Percentiles rank a stretch among this genome's conserved stretches.
These are phyloP conservation scores for Balearica regulorum DNA, from an alignment of 2,797 vertebrate genomes.

Conservation along the genomic window DNA sequence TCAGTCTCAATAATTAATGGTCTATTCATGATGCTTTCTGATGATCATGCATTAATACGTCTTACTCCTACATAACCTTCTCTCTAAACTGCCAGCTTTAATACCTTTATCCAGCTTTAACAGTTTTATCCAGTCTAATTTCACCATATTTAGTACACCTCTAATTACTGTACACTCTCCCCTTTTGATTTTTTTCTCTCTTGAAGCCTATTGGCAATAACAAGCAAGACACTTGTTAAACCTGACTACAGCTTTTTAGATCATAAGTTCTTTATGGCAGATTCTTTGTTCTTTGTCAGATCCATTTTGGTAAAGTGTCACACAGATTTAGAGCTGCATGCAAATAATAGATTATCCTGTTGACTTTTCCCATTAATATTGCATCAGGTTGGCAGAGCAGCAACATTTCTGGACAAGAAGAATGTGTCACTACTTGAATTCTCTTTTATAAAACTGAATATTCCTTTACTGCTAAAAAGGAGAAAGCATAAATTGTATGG, in stretches of 20 bases:
- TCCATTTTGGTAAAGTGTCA: not conserved
- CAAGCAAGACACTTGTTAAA: conserved; percentile 31
- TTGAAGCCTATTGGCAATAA: conserved; percentile 12
- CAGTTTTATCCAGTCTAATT: not conserved
- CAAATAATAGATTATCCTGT: conserved; percentile 30
- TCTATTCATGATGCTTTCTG: not conserved
- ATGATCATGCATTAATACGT: not conserved
- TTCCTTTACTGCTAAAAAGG: not conserved
- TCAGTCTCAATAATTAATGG: not conserved
- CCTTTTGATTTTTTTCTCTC: not conserved
- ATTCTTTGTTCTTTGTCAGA: conserved; percentile 54
- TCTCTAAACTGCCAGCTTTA: not conserved
- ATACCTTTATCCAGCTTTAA: not conserved
- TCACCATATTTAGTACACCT: not conserved
- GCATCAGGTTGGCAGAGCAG: not conserved
- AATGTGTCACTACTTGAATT: not conserved
- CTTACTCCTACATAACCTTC: not conserved
- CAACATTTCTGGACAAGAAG: not conserved
- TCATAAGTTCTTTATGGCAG: not conserved
- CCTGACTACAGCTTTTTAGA: conserved; percentile 13
- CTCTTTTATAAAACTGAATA: not conserved
- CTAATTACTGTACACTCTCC: not conserved
- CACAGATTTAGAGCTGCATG: not conserved
- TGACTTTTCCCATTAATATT: conserved; percentile 21
- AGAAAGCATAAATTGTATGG: not conserved